These are phyloP conservation scores for Heliocidaris erythrogramma DNA, from an alignment of 35 echinoderm and acorn worm species.

Conservation along the genomic window DNA sequence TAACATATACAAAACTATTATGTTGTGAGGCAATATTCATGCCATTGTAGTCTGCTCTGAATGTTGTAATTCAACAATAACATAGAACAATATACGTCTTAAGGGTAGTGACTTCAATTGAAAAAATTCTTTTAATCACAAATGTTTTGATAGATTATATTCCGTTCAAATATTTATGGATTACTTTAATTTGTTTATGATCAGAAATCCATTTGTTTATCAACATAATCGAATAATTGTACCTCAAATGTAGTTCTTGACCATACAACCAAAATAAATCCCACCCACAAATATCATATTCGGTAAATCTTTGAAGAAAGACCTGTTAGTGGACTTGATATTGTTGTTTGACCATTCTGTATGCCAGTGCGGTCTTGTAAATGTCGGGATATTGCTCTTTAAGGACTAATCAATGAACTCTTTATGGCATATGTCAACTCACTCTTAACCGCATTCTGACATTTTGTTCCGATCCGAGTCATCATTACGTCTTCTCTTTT, in stretches of 20 bases:
- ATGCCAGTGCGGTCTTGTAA: not conserved
- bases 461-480: not conserved
- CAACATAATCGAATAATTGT: too few species aligned
- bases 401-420: not conserved
- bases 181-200: not conserved
- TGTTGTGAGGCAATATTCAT: too few species aligned
- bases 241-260: too few species aligned
- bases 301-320: not conserved
- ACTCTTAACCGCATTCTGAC: not conserved
- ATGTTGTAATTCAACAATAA: too few species aligned
- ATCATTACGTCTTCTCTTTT: not conserved
- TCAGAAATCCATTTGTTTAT: not conserved
- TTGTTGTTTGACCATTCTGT: not conserved
- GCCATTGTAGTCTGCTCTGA: too few species aligned
- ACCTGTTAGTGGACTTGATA: not conserved
- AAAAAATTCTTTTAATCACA: too few species aligned
- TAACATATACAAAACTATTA: too few species aligned
- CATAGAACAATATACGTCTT: too few species aligned
- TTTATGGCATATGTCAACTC: not conserved
- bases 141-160: too few species aligned
- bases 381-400: not conserved
- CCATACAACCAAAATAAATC: too few species aligned
- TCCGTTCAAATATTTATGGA: not conserved
- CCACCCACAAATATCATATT: not conserved
- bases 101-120: too few species aligned